Base-by-base conservation (phyloP, 2,113 vertebrate species). In the Heteronetta atricapilla region DNA sequence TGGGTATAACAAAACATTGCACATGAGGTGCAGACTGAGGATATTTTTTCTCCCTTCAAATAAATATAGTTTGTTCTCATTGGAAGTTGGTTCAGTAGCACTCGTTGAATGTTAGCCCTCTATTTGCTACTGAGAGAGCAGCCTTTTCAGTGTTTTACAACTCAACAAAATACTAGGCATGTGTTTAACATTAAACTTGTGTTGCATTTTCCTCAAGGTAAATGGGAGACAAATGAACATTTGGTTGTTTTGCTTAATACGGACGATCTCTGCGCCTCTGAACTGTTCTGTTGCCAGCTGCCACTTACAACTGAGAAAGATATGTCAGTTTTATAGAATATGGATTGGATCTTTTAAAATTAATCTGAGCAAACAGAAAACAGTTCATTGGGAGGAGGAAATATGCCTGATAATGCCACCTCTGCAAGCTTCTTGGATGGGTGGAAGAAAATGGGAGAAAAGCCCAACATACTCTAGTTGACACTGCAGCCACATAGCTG, bases 241-340 rank as follows among this genome's bases (percentile, higher is more conserved):
- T 90, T 72, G n/a, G 25, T 53, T 89, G 62, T 53, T 96, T 96
- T 90, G 44, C 77, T 96, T 90, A 93, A 95, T 72, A 93, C 3
- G 3, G 76, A 75, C 5, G 2, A 85, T 67, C 76, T 86, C 68
- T 23, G 46, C 28, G 86, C 44, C 67, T 93, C 86, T 94, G 62
- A 90, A 90, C 77, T 85, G 33, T 31, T 86, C 58, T 58, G 40
- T 50, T 95, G 69, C n/a, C 73, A 83, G 82, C 52, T 91, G 72
- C 68, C 78, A 79, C 59, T 82, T 88, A 72, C 64, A 82, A 75
- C 74, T 87, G 78, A 77, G 13, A 78, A 64, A 86, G 44, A 50
- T 12, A 81, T 50, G 18, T 48, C 75, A 60, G 21, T 84, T 89
- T 95, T 76, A 62, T 50, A 78, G 66, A 63, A n/a, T 69, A 73